phyloP scores from a whole-genome alignment of 2,797 vertebrate genomes.

The Helicolenus hilgendorfi region DNA sequence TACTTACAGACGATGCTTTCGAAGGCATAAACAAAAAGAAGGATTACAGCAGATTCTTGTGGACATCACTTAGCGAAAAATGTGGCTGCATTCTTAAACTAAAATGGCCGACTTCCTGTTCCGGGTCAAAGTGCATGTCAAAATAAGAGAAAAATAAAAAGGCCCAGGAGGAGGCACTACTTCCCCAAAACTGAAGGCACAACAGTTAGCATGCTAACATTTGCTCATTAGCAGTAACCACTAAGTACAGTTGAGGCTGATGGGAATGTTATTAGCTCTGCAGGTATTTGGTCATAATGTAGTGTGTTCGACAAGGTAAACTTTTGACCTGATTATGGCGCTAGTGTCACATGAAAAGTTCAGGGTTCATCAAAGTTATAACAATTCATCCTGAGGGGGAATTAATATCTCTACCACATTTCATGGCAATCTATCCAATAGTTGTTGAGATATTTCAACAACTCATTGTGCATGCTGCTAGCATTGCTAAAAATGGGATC shows the following conservation, averaged over 20 bases:
- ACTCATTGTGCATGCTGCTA: neutral
- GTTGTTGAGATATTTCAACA: neutral
- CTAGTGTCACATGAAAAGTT: neutral
- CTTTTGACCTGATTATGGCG: neutral
- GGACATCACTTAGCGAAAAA: too few relatives aligned
- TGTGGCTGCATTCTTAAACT: too few relatives aligned
- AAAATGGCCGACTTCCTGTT: too few relatives aligned
- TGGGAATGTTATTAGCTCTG: neutral
- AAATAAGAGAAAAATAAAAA: too few relatives aligned
- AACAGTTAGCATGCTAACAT: neutral
- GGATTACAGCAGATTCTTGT: too few relatives aligned
- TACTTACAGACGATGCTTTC: too few relatives aligned
- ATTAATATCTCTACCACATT: too few relatives aligned
- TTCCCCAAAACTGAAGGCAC: too few relatives aligned
- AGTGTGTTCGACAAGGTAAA: neutral
- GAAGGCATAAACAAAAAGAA: too few relatives aligned
- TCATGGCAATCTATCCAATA: neutral
- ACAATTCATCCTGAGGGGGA: neutral
- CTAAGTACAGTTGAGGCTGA: neutral
- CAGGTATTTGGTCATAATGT: neutral
- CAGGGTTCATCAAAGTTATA: neutral
- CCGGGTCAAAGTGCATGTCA: too few relatives aligned
- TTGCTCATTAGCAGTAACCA: neutral
- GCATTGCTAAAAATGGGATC: neutral
- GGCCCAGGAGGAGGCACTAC: too few relatives aligned